Evolutionary conservation across 1,140 invertebrate species (phyloP), one percentile per base, ranked within the genome.

Genomic region (Globodera ellingtonae): DNA sequence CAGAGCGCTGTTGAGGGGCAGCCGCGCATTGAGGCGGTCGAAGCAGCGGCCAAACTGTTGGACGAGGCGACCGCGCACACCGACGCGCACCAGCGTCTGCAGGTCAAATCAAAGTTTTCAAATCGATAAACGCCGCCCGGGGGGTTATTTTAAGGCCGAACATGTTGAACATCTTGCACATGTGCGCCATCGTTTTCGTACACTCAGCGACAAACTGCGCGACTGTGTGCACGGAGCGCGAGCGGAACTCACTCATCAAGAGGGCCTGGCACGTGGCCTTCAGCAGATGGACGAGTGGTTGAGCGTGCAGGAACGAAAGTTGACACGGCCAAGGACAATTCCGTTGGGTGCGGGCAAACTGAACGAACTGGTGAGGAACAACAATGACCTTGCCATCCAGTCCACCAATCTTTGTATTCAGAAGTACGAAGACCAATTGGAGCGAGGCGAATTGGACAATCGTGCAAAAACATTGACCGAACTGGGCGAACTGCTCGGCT

Each of bases 381-480:
- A n/a, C 44, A n/a, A n/a, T 66, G 10, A 77, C 35, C 35, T 35
- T 35, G 35, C 35, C 35, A 3, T 35, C 35, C 35, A 35, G 44
- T 56, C 6, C 15, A 46, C 10, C 44, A 48, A 79, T 52, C 3
- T 15, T 13, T 21, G n/a, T 79, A 70, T 79, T 81, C 21, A 84
- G 66, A 79, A 84, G 59, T 81, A 69, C 47, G 75, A 80, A 67
- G 79, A 82, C 24, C 66, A 84, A 44, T 50, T 81, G 56, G 74
- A 84, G 52, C n/a, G 73, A 59, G 76, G 72, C 48, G 73, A 73
- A 15, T 47, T 81, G 65, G 35, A 66, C 48, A 81, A 69, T n/a
- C 50, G 79, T 35, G 50, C 50, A 44, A 81, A 81, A 47, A 81
- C 67, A 3, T 2, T 81, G 8, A 79, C 66, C 46, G 80, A 81